Evolutionary conservation across 2,113 vertebrate species (phyloP).

Genomic region (Cyprinus carpio): DNA sequence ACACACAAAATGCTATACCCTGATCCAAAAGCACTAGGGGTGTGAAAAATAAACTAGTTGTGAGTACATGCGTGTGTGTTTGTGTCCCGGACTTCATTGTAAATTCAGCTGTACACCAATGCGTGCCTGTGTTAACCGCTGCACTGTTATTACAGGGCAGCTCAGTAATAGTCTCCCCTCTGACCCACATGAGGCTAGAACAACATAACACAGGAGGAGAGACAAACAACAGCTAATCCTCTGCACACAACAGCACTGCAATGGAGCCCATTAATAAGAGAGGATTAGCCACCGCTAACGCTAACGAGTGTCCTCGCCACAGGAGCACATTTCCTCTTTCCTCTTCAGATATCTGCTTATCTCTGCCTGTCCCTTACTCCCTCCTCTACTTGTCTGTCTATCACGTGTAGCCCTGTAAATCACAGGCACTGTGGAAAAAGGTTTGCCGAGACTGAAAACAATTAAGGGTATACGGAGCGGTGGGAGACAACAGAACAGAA

Average conservation of each 20-base stretch:
- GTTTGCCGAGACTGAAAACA: not conserved
- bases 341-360: slow-evolving; percentile 17
- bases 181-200: slow-evolving; percentile 66
- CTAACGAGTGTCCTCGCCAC: slow-evolving; percentile 29
- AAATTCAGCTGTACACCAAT: slow-evolving; percentile 23
- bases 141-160: slow-evolving; percentile 41
- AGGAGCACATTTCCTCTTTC: slow-evolving; percentile 1
- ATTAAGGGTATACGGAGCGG: not conserved
- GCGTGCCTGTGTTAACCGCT: slow-evolving; percentile 24
- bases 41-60: slow-evolving; percentile 24
- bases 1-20: slow-evolving; percentile 20
- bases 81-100: not conserved
- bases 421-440: not conserved
- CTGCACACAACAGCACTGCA: slow-evolving; percentile 60
- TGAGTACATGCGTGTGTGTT: slow-evolving; percentile 51
- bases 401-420: not conserved
- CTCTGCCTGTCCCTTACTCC: slow-evolving; percentile 11
- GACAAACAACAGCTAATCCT: slow-evolving; percentile 68
- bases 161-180: slow-evolving; percentile 47
- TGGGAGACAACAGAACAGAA: not conserved
- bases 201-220: slow-evolving; percentile 53
- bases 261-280: slow-evolving; percentile 62
- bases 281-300: slow-evolving; percentile 64
- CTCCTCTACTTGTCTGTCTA: slow-evolving; percentile 5
- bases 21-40: slow-evolving; percentile 15